Evolutionary conservation across 2,113 vertebrate genomes (phyloP).

Genomic region (Dermatemys mawii): DNA sequence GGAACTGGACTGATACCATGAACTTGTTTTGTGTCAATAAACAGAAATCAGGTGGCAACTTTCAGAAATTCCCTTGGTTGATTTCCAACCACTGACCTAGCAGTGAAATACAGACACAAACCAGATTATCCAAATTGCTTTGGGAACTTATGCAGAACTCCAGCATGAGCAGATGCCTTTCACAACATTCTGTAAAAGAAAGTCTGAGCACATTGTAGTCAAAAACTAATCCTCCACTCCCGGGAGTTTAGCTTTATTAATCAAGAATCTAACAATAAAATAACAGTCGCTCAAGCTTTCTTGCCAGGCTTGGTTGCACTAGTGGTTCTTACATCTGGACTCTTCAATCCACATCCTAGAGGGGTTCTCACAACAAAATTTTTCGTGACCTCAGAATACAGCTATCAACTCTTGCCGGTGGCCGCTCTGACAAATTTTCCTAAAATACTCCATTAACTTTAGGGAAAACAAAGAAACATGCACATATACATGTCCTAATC

Average conservation of each 20-base stretch:
- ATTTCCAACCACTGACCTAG: background rate
- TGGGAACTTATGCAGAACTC: background rate
- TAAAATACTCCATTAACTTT: too few relatives aligned
- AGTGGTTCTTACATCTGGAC: too few relatives aligned
- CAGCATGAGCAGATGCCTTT: background rate
- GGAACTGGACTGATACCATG: background rate
- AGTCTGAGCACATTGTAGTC: background rate
- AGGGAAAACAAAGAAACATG: too few relatives aligned
- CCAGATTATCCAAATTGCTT: background rate
- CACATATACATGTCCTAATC: too few relatives aligned
- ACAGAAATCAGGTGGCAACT: background rate
- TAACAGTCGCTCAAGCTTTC: background rate
- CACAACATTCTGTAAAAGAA: background rate
- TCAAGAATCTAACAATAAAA: background rate
- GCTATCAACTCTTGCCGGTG: too few relatives aligned
- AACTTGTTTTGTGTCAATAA: background rate
- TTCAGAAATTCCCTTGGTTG: background rate
- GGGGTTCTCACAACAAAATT: too few relatives aligned
- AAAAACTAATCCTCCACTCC: background rate
- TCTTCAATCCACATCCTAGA: background rate
- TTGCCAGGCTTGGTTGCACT: background rate
- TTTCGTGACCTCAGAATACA: too few relatives aligned
- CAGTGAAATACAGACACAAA: background rate
- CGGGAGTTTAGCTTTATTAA: background rate
- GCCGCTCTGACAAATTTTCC: too few relatives aligned